A percentile compares a stretch with the other conserved stretches of the same genome.
phyloP scores from a whole-genome alignment of 2,113 vertebrate species.

The Xiphophorus couchianus region DNA sequence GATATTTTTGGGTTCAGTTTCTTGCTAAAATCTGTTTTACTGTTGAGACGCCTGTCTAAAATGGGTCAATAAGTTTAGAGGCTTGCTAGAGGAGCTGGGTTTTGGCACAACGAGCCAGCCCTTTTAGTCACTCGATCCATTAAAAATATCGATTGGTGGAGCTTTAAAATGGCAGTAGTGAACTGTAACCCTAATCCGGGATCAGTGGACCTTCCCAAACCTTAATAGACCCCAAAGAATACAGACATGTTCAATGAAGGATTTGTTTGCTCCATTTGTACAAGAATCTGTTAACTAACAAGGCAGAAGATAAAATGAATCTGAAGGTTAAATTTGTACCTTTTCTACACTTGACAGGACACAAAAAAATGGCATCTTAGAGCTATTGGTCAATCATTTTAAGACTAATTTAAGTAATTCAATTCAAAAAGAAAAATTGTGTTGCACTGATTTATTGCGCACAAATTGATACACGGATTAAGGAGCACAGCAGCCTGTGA shows the following conservation, averaged over 20 bases:
- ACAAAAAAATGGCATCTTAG: no score
- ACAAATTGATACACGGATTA: no score
- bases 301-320: not conserved
- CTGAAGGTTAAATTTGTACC: no score
- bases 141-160: slow-evolving; percentile 45
- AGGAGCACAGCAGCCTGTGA: no score
- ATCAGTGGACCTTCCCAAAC: slow-evolving; percentile 6
- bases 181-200: slow-evolving; percentile 38
- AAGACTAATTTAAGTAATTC: no score
- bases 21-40: not conserved
- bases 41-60: not conserved
- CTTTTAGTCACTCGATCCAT: slow-evolving; percentile 36
- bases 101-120: slow-evolving; percentile 6
- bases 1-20: not conserved
- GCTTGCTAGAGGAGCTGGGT: not conserved
- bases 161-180: slow-evolving; percentile 27
- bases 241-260: not conserved
- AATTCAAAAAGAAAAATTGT: no score
- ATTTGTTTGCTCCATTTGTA: not conserved
- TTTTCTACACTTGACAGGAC: no score
- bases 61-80: not conserved
- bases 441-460: no score
- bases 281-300: not conserved
- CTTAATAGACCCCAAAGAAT: not conserved
- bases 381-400: no score